phyloP scores from a whole-genome alignment of 2,113 vertebrate species.

The Aplodontia rufa region DNA sequence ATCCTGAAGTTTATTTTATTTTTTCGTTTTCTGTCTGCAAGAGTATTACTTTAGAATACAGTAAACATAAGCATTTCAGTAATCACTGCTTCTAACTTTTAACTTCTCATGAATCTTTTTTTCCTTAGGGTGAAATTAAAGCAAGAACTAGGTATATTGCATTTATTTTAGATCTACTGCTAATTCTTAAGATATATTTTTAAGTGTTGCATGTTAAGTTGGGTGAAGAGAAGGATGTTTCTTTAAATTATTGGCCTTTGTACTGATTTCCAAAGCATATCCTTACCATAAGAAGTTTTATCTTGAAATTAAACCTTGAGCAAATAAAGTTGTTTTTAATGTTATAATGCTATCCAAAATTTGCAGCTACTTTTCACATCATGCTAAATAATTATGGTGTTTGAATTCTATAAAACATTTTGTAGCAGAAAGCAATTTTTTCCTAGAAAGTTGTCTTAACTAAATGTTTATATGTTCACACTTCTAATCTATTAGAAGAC shows the following conservation, averaged over 20 bases:
- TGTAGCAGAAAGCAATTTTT: not conserved
- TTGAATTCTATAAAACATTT: constrained; percentile 29
- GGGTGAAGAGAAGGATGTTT: not conserved
- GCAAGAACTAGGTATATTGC: constrained; percentile 33
- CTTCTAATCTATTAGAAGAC: not conserved
- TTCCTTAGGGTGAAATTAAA: constrained; percentile 48
- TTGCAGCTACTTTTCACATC: not conserved
- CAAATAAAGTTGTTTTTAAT: constrained; percentile 4
- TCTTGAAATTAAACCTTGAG: not conserved
- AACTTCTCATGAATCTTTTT: constrained; percentile 40
- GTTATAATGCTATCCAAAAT: not conserved
- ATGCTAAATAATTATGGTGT: not conserved
- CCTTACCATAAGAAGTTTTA: constrained; percentile 11
- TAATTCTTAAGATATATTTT: constrained; percentile 26
- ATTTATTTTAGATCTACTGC: constrained; percentile 12
- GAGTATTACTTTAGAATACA: not conserved
- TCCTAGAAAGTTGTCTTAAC: not conserved
- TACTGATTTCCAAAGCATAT: constrained; percentile 38
- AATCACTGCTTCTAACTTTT: not conserved
- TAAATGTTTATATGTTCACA: not conserved
- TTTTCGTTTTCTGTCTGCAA: not conserved
- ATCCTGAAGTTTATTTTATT: not conserved
- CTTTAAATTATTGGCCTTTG: not conserved
- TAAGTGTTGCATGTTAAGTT: constrained; percentile 30
- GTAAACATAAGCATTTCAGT: not conserved